Base-by-base conservation (phyloP, 2,888 invertebrate genomes). In the Tenthredo distinguenda region DNA sequence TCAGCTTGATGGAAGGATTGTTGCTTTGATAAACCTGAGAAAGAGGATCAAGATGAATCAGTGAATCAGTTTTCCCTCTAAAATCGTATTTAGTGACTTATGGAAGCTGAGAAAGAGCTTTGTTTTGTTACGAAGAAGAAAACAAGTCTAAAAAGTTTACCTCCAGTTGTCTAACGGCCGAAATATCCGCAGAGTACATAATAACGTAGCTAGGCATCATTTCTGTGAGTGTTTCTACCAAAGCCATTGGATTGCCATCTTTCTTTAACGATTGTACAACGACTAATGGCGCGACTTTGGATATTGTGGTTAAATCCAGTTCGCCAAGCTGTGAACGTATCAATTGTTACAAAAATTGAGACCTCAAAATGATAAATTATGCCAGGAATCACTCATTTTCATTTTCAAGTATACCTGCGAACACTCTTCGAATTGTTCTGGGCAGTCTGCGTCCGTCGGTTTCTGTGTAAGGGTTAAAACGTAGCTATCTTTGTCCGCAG, bases 131-230 rank as follows among this genome's bases (percentile, higher is more conserved):
- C n/a, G 18, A 40, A 37, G n/a, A n/a, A 37, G 71, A 72, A 72
- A n/a, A 76, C 0, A 2, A 26, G 62, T 26, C 9, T 62, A 12
- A 26, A 15, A 86, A 85, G 86, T 85, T 79, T 87, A 98, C 95
- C 95, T 99, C 99, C 85, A 99, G 95, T 93, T 98, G 98, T 37
- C 99, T 94, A 10, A 99, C 97, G 34, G 98, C 96, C 0, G 97
- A 95, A 87, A 99, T 96, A 91, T 99, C 98, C 84, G 96, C 96
- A 91, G 98, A 98, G 93, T 99, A 99, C 94, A 99, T 95, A 47
- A 99, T 95, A 1, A 99, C 96, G 93, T 97, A 98, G 88, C 96
- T 96, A 0, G 99, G 99, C 77, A 95, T 94, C 6, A 96, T 91
- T 68, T 96, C 95, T 72, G 96, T 94, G 84, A 99, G 94, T 12